phyloP scores from a whole-genome alignment of 35 echinoderm and acorn worm genomes.

The Stichopus chloronotus region DNA sequence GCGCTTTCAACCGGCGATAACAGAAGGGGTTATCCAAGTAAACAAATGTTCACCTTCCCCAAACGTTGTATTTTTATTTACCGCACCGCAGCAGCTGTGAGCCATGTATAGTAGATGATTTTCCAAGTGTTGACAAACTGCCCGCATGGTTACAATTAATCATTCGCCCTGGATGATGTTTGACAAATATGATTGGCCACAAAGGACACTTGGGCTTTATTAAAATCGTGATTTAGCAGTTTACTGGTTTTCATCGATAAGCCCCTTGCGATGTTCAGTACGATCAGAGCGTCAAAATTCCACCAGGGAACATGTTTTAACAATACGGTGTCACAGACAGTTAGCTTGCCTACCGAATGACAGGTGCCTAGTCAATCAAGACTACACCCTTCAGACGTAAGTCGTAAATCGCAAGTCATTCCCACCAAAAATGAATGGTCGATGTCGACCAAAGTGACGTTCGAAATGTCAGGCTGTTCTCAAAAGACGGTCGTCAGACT shows the following conservation, averaged over 20 bases:
- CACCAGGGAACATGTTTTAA: conserved; percentile 12
- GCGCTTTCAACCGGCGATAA: neutral
- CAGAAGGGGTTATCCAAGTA: neutral
- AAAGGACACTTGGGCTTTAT: neutral
- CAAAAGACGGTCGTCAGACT: too few relatives aligned
- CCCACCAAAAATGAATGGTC: neutral
- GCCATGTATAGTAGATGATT: neutral
- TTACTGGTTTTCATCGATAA: neutral
- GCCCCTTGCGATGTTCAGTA: neutral
- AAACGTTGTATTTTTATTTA: neutral
- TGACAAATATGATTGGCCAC: conserved; percentile 20
- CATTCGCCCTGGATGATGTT: neutral
- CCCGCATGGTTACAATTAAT: neutral
- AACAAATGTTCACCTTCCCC: neutral
- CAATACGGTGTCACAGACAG: neutral
- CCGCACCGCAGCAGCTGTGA: neutral
- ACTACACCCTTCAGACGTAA: conserved; percentile 4
- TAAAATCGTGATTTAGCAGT: neutral
- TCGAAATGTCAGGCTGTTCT: conserved; percentile 6
- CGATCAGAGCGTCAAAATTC: neutral
- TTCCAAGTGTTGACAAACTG: conserved; percentile 17
- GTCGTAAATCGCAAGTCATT: neutral
- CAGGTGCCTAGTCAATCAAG: conserved; percentile 18
- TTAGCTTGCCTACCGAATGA: neutral
- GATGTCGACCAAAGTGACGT: neutral